These are phyloP conservation scores for Eueides isabella DNA, from an alignment of 1,140 invertebrate species.

Conservation along the genomic window DNA sequence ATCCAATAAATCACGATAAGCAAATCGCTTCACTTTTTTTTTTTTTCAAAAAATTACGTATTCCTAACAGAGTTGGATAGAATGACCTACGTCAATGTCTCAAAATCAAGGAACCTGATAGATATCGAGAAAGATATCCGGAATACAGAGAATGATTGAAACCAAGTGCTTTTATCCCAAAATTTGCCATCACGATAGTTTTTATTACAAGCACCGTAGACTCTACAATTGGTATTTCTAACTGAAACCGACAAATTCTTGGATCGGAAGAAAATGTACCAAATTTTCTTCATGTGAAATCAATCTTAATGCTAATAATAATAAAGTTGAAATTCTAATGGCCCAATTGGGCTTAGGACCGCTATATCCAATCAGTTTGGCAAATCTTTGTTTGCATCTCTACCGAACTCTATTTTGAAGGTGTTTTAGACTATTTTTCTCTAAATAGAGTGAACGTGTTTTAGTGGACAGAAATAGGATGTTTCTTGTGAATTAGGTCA, in stretches of 20 bases:
- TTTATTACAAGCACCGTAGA: constrained; percentile 35
- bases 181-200: constrained; percentile 7
- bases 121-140: constrained; percentile 49
- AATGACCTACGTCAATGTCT: constrained; percentile 54
- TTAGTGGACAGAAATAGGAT: constrained; percentile 47
- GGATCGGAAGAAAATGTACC: constrained; percentile 23
- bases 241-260: background rate
- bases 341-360: constrained; percentile 37
- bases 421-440: constrained; percentile 44
- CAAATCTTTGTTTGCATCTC: constrained; percentile 49
- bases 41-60: constrained; percentile 29
- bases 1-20: constrained; percentile 31
- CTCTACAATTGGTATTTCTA: constrained; percentile 26
- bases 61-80: constrained; percentile 29
- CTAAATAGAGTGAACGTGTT: constrained; percentile 35
- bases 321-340: constrained; percentile 50
- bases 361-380: constrained; percentile 44
- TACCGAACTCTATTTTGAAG: constrained; percentile 41
- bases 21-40: constrained; percentile 26
- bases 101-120: constrained; percentile 51
- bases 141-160: constrained; percentile 58
- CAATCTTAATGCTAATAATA: constrained; percentile 40
- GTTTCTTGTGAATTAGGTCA: constrained; percentile 65
- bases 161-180: constrained; percentile 50
- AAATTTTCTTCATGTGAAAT: constrained; percentile 34